Evolutionary conservation across 2,113 vertebrate genomes (phyloP).

Genomic region (Catharus minimus): DNA sequence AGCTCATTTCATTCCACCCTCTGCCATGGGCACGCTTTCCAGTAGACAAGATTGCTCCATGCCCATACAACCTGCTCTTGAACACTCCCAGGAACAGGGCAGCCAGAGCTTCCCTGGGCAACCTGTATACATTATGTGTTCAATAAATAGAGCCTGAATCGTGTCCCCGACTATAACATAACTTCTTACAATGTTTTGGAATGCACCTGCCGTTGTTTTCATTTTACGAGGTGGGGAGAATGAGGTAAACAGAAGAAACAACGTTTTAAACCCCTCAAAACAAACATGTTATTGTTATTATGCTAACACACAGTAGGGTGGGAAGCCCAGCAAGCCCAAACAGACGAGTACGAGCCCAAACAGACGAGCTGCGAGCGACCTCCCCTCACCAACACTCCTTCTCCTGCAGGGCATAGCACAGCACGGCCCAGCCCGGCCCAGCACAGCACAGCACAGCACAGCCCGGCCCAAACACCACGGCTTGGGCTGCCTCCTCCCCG

Average conservation of each 20-base stretch:
- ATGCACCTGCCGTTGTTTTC: not conserved
- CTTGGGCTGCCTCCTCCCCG: not conserved
- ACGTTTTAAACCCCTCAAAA: not conserved
- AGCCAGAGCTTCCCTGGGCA: not conserved
- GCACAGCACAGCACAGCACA: not conserved
- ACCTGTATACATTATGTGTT: too few species aligned
- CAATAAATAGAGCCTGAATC: not conserved
- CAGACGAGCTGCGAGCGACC: too few species aligned
- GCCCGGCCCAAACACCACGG: rapidly evolving
- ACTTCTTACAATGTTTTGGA: not conserved
- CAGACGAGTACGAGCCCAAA: too few species aligned
- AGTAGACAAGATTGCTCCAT: not conserved
- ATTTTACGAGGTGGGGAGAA: not conserved
- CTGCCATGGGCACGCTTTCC: not conserved
- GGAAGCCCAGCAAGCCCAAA: too few species aligned
- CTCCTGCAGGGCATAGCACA: too few species aligned
- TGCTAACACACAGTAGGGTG: rapidly evolving
- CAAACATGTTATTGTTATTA: rapidly evolving
- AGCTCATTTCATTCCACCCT: not conserved
- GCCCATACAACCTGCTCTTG: not conserved
- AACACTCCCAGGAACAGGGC: not conserved
- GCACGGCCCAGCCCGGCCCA: rapidly evolving
- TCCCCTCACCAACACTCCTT: rapidly evolving
- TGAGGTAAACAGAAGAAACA: not conserved
- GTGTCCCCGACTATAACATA: rapidly evolving